phyloP scores from a whole-genome alignment of 37 sponge, comb jelly and placozoan genomes.

The Hormiphora californensis region DNA sequence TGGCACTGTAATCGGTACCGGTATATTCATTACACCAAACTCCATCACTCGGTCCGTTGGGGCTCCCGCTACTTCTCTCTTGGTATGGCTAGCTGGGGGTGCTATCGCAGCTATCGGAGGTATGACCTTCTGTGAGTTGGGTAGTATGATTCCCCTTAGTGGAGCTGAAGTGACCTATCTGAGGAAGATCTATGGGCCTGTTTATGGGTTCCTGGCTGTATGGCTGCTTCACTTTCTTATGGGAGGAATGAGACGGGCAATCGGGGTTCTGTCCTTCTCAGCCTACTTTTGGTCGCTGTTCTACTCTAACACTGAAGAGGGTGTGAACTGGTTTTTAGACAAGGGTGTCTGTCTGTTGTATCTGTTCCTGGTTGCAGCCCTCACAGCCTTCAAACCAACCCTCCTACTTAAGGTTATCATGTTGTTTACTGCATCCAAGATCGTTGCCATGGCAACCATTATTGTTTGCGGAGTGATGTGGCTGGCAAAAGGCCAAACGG shows the following conservation, averaged over 20 bases:
- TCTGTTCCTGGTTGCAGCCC: neutral
- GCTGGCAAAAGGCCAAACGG: neutral
- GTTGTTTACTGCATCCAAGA: neutral
- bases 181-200: neutral
- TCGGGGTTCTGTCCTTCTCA: neutral
- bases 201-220: neutral
- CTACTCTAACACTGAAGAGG: neutral
- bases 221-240: slow-evolving; percentile 9
- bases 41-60: neutral
- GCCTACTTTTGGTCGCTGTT: slow-evolving; percentile 9
- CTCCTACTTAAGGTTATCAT: neutral
- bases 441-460: neutral
- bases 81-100: neutral
- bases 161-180: slow-evolving; percentile 16
- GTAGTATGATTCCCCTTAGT: neutral
- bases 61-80: slow-evolving; percentile 1
- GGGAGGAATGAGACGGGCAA: slow-evolving; percentile 9
- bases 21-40: slow-evolving; percentile 7
- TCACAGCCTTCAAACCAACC: neutral
- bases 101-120: neutral
- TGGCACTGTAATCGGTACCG: slow-evolving; percentile 16
- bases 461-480: neutral
- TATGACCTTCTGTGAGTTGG: neutral
- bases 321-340: neutral
- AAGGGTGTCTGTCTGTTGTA: neutral